Percentiles rank a stretch among this genome's conserved stretches.
These are phyloP conservation scores for Trogon surrucura DNA, from an alignment of 2,113 vertebrate species.

Conservation along the genomic window DNA sequence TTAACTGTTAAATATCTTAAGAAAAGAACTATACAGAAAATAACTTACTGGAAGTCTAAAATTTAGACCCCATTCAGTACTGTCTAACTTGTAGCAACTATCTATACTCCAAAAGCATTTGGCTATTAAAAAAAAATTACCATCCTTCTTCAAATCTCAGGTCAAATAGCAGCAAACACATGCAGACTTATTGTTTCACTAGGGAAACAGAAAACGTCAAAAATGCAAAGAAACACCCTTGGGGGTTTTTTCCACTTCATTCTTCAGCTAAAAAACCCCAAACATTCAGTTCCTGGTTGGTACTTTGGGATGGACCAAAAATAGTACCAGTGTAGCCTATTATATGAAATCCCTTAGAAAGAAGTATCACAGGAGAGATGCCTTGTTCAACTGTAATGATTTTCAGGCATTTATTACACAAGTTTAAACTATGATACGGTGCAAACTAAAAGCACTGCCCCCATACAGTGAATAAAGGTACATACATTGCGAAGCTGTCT, in stretches of 20 bases:
- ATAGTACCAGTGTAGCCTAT: neutral
- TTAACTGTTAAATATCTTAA: neutral
- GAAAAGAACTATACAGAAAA: neutral
- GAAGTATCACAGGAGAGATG: neutral
- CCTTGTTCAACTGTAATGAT: neutral
- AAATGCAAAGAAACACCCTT: neutral
- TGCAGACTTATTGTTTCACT: neutral
- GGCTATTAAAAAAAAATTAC: neutral
- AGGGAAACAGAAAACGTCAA: neutral
- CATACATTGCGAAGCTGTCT: slow-evolving; percentile 89
- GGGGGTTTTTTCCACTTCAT: neutral
- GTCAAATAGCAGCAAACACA: neutral
- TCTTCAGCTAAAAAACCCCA: neutral
- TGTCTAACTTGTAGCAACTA: neutral
- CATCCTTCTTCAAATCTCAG: neutral
- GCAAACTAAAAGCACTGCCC: neutral
- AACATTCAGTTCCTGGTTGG: neutral
- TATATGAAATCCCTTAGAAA: neutral
- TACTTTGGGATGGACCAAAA: neutral
- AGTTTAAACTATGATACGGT: neutral
- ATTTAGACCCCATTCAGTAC: neutral
- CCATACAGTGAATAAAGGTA: neutral
- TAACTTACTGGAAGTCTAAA: neutral
- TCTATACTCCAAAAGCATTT: neutral
- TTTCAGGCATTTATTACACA: neutral